Conservation (phyloP, 2,113 vertebrate genomes). For the Megalops atlanticus region DNA sequence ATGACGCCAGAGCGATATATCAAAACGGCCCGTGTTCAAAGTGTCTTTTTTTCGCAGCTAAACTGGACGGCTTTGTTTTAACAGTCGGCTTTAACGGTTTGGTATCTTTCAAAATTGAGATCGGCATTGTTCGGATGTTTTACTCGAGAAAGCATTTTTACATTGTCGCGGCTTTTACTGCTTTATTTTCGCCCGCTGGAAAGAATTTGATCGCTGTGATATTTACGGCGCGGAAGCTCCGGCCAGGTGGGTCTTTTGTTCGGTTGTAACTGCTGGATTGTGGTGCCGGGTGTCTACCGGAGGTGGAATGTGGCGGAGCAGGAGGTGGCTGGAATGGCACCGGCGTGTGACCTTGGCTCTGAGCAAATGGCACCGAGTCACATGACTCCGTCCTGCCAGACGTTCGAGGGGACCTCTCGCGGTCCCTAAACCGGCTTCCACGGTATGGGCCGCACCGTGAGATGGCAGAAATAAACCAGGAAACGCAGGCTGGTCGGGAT, state of each 20-base stretch:
- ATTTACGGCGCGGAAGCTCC: not conserved
- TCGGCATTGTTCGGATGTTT: not conserved
- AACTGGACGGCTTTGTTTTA: not conserved
- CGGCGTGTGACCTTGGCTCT: not conserved
- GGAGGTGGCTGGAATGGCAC: not conserved
- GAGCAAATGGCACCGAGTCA: not conserved
- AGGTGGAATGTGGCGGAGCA: not conserved
- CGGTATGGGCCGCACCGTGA: not conserved
- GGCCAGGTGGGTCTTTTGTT: not conserved
- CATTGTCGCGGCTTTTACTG: not conserved
- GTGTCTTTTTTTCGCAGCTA: not conserved
- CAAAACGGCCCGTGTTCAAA: not conserved
- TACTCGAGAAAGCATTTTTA: not conserved
- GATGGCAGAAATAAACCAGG: no score
- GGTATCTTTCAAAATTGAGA: not conserved
- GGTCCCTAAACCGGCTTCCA: not conserved
- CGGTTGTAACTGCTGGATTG: not conserved
- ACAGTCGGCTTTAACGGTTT: not conserved
- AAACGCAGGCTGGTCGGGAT: no score
- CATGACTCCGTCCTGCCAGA: not conserved
- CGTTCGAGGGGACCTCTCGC: not conserved
- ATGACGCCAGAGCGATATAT: not conserved
- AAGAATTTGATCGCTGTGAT: no score
- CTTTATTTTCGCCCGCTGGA: no score
- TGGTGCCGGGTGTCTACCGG: no score